These are phyloP conservation scores for Clarias pachynema DNA, from an alignment of 2,797 vertebrate genomes.

Conservation along the genomic window DNA sequence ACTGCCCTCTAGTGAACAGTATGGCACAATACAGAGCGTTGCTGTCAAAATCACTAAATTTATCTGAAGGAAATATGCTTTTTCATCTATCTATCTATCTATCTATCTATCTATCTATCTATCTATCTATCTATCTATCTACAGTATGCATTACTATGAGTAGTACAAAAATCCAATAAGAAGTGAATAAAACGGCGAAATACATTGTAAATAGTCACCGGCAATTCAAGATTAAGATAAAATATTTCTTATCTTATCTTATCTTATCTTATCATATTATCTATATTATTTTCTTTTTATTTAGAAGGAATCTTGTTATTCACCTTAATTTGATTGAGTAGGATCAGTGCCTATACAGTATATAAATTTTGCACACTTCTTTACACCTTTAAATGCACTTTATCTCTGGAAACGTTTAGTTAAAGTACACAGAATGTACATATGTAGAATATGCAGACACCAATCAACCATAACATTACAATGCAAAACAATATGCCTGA, in stretches of 20 bases:
- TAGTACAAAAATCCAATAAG: background rate
- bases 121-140: background rate
- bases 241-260: background rate
- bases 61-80: background rate
- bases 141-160: background rate
- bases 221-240: background rate
- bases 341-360: background rate
- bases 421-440: background rate
- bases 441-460: background rate
- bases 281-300: background rate
- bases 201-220: background rate
- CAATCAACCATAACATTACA: too few relatives aligned
- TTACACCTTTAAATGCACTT: background rate
- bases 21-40: background rate
- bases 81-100: background rate
- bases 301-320: background rate
- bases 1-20: slow-evolving; percentile 49
- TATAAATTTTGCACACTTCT: background rate
- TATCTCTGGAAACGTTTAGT: background rate
- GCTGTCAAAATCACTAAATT: background rate
- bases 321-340: too few relatives aligned
- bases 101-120: slow-evolving; percentile 10
- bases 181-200: background rate
- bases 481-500: too few relatives aligned
- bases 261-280: too few relatives aligned